phyloP scores from a whole-genome alignment of 1,140 invertebrate species.

The Zaprionus africanus region DNA sequence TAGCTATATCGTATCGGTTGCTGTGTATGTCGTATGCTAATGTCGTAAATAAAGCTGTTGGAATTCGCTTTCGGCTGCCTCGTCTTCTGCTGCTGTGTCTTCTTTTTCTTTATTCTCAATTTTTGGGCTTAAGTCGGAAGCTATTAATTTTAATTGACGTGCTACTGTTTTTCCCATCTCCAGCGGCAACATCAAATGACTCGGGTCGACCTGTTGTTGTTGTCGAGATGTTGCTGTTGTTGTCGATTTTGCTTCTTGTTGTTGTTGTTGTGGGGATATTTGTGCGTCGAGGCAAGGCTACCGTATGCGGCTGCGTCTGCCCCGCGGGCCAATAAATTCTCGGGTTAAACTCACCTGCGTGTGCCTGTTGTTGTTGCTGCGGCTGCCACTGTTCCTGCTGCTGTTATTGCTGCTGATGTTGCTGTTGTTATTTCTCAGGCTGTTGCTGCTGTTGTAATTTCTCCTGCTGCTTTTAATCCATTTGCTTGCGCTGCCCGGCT shows the following conservation, averaged over 20 bases:
- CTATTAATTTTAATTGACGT: conserved; percentile 82
- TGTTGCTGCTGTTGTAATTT: background rate
- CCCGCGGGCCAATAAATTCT: conserved; percentile 40
- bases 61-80: conserved; percentile 1
- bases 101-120: conserved; percentile 18
- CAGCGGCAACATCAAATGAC: conserved; percentile 8
- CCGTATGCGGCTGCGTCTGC: conserved; percentile 6
- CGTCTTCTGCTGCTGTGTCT: conserved; percentile 3
- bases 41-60: conserved; percentile 76
- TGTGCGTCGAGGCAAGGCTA: conserved; percentile 22
- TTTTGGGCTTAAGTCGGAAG: conserved; percentile 71
- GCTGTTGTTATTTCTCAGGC: background rate
- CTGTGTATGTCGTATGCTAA: conserved; percentile 58
- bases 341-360: conserved; percentile 72
- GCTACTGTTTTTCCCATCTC: conserved; percentile 68
- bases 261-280: conserved; percentile 38
- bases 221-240: conserved; percentile 39
- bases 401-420: conserved; percentile 8
- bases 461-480: conserved; percentile 63
- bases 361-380: conserved; percentile 34
- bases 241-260: conserved; percentile 8
- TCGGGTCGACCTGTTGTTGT: conserved; percentile 18
- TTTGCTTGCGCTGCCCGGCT: conserved; percentile 63
- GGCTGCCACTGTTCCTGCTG: conserved; percentile 11
- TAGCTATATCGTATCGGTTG: background rate